These are phyloP conservation scores for Sebastes vulpes DNA, from an alignment of 2,797 vertebrate species.

Conservation along the genomic window DNA sequence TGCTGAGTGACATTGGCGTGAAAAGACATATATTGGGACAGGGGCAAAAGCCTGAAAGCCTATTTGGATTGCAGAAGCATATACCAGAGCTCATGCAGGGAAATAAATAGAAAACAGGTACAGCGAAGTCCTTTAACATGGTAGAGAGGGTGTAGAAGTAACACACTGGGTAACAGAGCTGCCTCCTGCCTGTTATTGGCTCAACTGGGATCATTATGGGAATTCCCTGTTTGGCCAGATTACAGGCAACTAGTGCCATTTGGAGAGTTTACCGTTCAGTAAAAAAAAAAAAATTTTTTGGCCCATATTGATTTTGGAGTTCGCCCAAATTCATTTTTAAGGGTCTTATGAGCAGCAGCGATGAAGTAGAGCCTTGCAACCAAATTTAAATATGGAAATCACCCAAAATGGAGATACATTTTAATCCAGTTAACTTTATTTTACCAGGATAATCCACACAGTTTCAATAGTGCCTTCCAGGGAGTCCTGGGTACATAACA, in stretches of 20 bases:
- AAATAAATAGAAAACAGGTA: background rate
- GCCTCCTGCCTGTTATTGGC: background rate
- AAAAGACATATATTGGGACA: background rate
- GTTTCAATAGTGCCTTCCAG: background rate
- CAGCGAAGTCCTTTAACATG: background rate
- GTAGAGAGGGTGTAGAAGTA: background rate
- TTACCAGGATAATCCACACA: background rate
- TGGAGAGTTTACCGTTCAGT: background rate
- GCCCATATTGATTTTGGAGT: conserved; percentile 7
- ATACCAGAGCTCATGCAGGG: background rate
- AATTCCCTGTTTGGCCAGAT: conserved; percentile 37
- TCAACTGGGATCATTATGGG: background rate
- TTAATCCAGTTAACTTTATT: background rate
- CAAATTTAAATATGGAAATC: background rate
- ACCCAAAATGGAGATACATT: background rate
- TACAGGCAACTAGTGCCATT: background rate
- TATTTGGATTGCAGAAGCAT: background rate
- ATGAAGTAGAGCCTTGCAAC: background rate
- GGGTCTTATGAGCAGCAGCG: background rate
- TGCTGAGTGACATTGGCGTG: background rate
- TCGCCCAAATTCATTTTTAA: background rate
- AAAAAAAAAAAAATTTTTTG: background rate
- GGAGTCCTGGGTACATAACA: background rate
- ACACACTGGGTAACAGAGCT: background rate
- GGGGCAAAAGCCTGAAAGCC: background rate